These are phyloP conservation scores for Nasonia giraulti DNA, from an alignment of 1,140 invertebrate species.

Conservation along the genomic window DNA sequence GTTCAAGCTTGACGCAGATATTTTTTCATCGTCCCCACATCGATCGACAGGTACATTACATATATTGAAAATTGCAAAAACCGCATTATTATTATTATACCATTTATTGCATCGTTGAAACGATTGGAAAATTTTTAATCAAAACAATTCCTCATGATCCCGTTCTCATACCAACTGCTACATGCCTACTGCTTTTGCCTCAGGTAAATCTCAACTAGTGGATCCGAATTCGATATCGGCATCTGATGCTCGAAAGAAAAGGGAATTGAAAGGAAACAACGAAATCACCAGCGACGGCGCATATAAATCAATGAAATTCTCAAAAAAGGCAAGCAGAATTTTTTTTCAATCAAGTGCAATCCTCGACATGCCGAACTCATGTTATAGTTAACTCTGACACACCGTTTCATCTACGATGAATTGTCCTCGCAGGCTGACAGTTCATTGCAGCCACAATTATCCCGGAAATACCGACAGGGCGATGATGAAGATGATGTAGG, in stretches of 20 bases:
- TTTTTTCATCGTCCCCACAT: background rate
- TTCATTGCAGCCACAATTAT: constrained; percentile 49
- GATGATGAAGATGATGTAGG: constrained; percentile 67
- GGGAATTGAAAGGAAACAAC: constrained; percentile 50
- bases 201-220: background rate
- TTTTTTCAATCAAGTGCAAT: no score
- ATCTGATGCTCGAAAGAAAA: background rate
- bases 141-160: no score
- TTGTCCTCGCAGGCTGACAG: background rate
- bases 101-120: no score
- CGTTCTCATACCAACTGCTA: no score
- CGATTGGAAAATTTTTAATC: no score
- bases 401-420: no score
- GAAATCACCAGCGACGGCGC: constrained; percentile 40
- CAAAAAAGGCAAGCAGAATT: constrained; percentile 41
- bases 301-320: constrained; percentile 37
- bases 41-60: constrained; percentile 23
- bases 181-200: background rate
- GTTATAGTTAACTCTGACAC: no score
- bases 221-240: background rate
- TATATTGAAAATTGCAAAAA: background rate
- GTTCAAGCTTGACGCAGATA: constrained; percentile 5
- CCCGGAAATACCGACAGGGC: constrained; percentile 52
- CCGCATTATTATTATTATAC: no score
- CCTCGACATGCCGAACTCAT: no score